Evolutionary conservation across 2,888 invertebrate genomes (phyloP), one percentile per base, ranked within the genome.

Genomic region (Pelosia muscerda): DNA sequence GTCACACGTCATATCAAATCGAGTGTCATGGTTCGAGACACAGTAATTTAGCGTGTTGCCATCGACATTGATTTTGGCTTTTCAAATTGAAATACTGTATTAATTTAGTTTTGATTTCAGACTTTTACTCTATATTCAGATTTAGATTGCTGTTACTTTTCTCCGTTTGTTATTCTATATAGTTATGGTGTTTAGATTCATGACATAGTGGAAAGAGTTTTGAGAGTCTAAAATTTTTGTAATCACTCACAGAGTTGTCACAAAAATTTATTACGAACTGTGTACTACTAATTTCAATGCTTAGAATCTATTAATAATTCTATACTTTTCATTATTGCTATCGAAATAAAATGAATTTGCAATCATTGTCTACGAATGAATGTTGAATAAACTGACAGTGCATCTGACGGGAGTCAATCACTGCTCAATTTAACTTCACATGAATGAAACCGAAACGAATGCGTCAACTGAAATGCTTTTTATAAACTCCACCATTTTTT

Each of bases 1-100:
- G 86, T 86, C 87, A 81, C 77, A 80, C 80, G 77, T 80, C 76
- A 79, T 82, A 80, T 84, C 84, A 83, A 81, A 82, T 81, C 79
- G 81, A 80, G 78, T 83, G 85, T 83, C 83, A 81, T 71, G 75
- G 66, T 70, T 64, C 78, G 76, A 80, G 82, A 84, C 84, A 82
- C 73, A 69, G 80, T 81, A 87, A 87, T 87, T 86, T 83, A 76
- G 83, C 71, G 75, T 75, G 81, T 82, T 81, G 77, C 65, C 54
- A 68, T 55, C 69, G 57, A 64, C 25, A 68, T 55, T 55, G 65
- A 42, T 68, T 68, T 67, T 68, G 68, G 59, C 58, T 71, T 65
- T 71, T 31, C 55, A 42, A 60, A 34, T 57, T 53, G 42, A 63
- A 28, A 57, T 64, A 58, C 28, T 60, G 60, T 54, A 60, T 63